Evolutionary conservation across 92 coral and sea anemone species (phyloP).

Genomic region (Bergia puertoricense): DNA sequence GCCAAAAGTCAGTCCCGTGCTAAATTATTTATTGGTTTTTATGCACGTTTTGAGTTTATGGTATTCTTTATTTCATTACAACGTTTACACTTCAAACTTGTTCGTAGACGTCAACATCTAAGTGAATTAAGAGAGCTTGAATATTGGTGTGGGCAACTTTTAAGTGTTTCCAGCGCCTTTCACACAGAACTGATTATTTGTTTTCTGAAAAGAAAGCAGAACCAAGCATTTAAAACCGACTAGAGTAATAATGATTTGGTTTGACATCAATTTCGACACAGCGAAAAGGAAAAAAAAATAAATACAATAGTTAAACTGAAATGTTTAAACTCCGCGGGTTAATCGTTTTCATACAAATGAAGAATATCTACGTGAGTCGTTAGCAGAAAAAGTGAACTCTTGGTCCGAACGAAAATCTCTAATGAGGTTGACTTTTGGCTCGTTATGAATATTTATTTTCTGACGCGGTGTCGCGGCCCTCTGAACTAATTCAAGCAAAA

Average conservation of each 20-base stretch:
- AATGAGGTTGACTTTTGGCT: slow-evolving; percentile 4
- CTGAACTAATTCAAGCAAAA: neutral
- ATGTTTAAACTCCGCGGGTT: neutral
- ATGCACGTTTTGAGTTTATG: neutral
- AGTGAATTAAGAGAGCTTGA: neutral
- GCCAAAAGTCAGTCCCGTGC: slow-evolving; percentile 8
- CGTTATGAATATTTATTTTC: neutral
- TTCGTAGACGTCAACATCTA: slow-evolving; percentile 23
- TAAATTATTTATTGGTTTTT: slow-evolving; percentile 14
- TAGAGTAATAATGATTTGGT: neutral
- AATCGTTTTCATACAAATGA: neutral
- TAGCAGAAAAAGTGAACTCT: neutral
- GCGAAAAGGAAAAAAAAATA: neutral
- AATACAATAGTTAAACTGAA: neutral
- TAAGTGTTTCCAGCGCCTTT: slow-evolving; percentile 9
- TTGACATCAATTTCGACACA: neutral
- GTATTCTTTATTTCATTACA: slow-evolving; percentile 8
- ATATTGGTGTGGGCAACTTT: slow-evolving; percentile 7
- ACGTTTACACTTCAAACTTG: neutral
- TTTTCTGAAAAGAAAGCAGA: slow-evolving; percentile 21
- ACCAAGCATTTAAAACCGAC: slow-evolving; percentile 25
- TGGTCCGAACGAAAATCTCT: neutral
- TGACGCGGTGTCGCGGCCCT: slow-evolving; percentile 9
- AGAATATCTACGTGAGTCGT: neutral
- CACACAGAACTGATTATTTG: slow-evolving; percentile 29